These are phyloP conservation scores for Meriones unguiculatus DNA, from an alignment of 2,113 vertebrate species.

Conservation along the genomic window DNA sequence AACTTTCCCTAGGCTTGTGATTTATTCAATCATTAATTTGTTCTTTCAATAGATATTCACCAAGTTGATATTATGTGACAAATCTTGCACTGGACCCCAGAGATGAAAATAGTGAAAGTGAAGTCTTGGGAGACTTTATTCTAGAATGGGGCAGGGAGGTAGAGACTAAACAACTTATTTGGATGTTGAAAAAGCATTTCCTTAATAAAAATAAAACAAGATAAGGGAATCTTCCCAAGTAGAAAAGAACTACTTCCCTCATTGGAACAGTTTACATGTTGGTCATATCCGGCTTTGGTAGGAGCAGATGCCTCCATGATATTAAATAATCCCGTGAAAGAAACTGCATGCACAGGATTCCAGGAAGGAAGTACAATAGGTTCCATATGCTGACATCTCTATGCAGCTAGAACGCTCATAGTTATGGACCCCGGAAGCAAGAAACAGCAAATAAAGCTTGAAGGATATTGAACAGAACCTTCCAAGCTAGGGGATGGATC, in stretches of 20 bases:
- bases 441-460: neutral
- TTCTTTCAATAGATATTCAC: neutral
- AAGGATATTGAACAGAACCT: neutral
- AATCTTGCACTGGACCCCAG: neutral
- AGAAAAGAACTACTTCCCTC: neutral
- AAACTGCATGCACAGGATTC: neutral
- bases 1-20: neutral
- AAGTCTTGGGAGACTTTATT: conserved; percentile 31
- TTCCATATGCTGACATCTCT: neutral
- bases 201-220: neutral
- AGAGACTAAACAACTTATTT: neutral
- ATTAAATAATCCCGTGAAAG: neutral
- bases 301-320: neutral
- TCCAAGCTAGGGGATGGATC: neutral
- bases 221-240: neutral
- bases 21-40: neutral
- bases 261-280: neutral
- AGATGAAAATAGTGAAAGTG: neutral
- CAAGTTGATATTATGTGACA: neutral
- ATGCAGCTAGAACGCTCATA: neutral
- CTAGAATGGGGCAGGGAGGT: neutral
- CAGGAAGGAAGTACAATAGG: neutral
- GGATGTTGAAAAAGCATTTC: neutral
- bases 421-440: neutral
- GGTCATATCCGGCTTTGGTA: neutral